Evolutionary conservation across 2,888 invertebrate species (phyloP).

Genomic region (Morpho helenor): DNA sequence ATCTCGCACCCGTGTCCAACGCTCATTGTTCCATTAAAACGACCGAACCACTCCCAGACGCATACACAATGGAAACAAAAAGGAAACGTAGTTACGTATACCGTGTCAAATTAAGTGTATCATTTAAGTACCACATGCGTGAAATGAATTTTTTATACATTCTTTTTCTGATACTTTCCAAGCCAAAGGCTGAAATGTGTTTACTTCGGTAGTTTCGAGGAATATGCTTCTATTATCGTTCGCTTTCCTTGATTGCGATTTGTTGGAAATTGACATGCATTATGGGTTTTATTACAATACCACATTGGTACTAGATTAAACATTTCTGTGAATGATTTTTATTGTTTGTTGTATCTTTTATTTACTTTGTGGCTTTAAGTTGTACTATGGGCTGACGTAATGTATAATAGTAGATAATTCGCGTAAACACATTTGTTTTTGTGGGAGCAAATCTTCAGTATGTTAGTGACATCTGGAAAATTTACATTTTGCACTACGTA

Average conservation of each 20-base stretch:
- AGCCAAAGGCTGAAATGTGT: slow-evolving; percentile 1
- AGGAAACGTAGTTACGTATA: slow-evolving; percentile 9
- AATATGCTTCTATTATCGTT: slow-evolving; percentile 5
- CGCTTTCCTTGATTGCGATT: not conserved
- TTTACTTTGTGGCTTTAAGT: slow-evolving; percentile 1
- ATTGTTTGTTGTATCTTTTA: not conserved
- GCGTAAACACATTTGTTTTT: not conserved
- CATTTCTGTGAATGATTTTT: slow-evolving; percentile 4
- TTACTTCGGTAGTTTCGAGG: not conserved
- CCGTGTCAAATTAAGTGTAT: slow-evolving; percentile 18
- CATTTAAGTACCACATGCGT: slow-evolving; percentile 16
- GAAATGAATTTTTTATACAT: slow-evolving; percentile 8
- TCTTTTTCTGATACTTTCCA: not conserved
- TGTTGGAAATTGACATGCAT: slow-evolving; percentile 3
- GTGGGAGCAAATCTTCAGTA: slow-evolving; percentile 23
- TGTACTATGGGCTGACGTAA: too few species aligned
- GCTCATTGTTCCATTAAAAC: slow-evolving; percentile 26
- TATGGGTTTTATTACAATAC: slow-evolving; percentile 1
- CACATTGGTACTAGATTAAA: not conserved
- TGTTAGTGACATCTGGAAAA: slow-evolving; percentile 31
- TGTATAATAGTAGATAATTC: not conserved
- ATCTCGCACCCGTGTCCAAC: slow-evolving; percentile 23
- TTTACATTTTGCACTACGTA: slow-evolving; percentile 38
- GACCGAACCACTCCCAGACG: slow-evolving; percentile 2
- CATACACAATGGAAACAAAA: slow-evolving; percentile 9